Evolutionary conservation across 2,797 vertebrate genomes (phyloP).

Genomic region (Psittacula derbiana): DNA sequence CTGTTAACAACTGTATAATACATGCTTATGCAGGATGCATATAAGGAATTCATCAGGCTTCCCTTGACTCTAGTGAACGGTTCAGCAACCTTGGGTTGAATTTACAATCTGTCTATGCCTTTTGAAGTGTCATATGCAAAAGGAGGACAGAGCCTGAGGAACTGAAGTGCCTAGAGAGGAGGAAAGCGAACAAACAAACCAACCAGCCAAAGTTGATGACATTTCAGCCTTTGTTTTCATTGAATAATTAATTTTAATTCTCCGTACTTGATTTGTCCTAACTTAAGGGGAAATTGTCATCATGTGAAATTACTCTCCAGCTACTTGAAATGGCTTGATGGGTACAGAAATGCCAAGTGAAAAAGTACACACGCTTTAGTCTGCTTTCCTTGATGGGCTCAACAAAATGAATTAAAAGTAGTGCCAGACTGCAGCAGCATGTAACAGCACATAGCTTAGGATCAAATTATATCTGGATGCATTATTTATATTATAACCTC

Average conservation of each 20-base stretch:
- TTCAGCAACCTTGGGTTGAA: conserved; percentile 39
- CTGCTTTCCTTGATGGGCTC: neutral
- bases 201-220: neutral
- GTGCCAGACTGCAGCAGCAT: neutral
- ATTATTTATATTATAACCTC: neutral
- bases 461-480: neutral
- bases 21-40: neutral
- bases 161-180: neutral
- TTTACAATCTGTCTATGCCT: conserved; percentile 48
- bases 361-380: neutral
- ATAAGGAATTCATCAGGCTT: conserved; percentile 49
- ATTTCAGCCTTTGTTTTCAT: neutral
- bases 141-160: neutral
- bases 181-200: neutral
- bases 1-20: conserved; percentile 26
- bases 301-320: neutral
- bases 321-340: neutral
- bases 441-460: neutral
- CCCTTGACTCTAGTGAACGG: conserved; percentile 24
- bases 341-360: neutral
- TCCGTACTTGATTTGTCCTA: neutral
- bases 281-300: neutral
- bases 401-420: neutral
- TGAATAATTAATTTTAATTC: conserved; percentile 29
- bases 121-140: conserved; percentile 17